Percentiles rank a stretch among this genome's conserved stretches.
Conservation (phyloP, 30 jellyfish, hydroid and myxozoan species). For the Nemopilema nomurai region DNA sequence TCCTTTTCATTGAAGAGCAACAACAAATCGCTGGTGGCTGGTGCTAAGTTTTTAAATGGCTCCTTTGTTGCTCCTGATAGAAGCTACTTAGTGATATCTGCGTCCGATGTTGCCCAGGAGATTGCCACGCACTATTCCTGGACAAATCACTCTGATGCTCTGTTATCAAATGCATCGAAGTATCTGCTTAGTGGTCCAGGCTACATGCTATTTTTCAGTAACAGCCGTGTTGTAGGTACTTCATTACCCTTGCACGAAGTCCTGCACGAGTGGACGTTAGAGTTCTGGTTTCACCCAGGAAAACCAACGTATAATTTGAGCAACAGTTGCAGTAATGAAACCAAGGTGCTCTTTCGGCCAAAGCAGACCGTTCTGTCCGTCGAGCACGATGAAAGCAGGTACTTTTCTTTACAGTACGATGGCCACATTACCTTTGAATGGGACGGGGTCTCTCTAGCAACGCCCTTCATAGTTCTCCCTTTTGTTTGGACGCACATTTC, state of each 20-base stretch:
- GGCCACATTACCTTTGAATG: conserved; percentile 50
- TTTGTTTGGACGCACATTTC: conserved; percentile 52
- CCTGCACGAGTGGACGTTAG: conserved; percentile 59
- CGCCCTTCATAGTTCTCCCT: conserved; percentile 4
- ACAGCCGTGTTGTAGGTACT: conserved; percentile 32
- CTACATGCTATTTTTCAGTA: conserved; percentile 46
- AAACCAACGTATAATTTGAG: background rate
- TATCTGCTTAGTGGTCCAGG: conserved; percentile 59
- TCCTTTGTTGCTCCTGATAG: background rate
- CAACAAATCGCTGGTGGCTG: background rate
- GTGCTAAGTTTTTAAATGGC: conserved; percentile 33
- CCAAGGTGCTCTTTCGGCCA: background rate
- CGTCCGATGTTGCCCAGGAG: conserved; percentile 17
- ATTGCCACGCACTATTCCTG: conserved; percentile 11
- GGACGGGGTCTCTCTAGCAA: conserved; percentile 24
- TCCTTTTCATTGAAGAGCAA: background rate
- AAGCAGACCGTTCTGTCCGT: conserved; percentile 49
- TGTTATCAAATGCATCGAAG: conserved; percentile 33
- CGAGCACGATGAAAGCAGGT: conserved; percentile 33
- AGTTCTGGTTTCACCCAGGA: conserved; percentile 59
- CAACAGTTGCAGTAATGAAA: conserved; percentile 17
- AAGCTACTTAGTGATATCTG: conserved; percentile 23
- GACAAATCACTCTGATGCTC: conserved; percentile 21
- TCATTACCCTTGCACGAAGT: conserved; percentile 2
- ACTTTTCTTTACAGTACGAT: conserved; percentile 25